phyloP scores from a whole-genome alignment of 1,140 invertebrate species.

The Leptoteleia sp. region DNA sequence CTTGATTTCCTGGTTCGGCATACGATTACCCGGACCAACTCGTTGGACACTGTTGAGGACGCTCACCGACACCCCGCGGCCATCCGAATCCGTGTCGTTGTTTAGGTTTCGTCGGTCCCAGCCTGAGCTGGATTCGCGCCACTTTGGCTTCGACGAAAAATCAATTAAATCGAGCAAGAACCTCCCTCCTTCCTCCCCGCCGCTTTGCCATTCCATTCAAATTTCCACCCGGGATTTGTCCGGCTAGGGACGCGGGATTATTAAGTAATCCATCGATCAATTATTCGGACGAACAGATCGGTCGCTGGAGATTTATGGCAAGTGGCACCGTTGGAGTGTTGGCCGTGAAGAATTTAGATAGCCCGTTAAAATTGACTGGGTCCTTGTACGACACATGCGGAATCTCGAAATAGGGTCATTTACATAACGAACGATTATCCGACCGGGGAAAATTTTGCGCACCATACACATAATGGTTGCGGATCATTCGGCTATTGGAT shows the following conservation, averaged over 20 bases:
- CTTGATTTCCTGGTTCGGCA: background rate
- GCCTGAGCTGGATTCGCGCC: no score
- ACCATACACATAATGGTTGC: slow-evolving; percentile 24
- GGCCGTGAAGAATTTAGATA: slow-evolving; percentile 38
- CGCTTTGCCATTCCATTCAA: slow-evolving; percentile 7
- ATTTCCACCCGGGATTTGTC: slow-evolving; percentile 17
- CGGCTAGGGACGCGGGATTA: slow-evolving; percentile 6
- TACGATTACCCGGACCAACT: slow-evolving; percentile 21
- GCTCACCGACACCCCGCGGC: background rate
- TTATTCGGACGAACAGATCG: slow-evolving; percentile 7
- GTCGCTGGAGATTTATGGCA: slow-evolving; percentile 18
- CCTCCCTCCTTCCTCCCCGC: no score
- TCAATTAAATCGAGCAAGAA: slow-evolving; percentile 18
- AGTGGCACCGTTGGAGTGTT: slow-evolving; percentile 2
- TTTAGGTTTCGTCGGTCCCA: no score
- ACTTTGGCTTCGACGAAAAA: no score
- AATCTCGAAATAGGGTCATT: slow-evolving; percentile 36
- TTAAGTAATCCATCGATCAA: slow-evolving; percentile 35
- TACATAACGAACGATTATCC: slow-evolving; percentile 43
- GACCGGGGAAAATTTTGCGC: slow-evolving; percentile 26
- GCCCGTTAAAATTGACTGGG: slow-evolving; percentile 23
- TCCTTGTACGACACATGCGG: slow-evolving; percentile 33
- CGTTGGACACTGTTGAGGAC: no score
- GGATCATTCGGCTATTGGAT: slow-evolving; percentile 29
- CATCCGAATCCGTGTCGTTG: no score